These are phyloP conservation scores for Creontiades dilutus DNA, from an alignment of 2,888 invertebrate genomes.

Conservation along the genomic window DNA sequence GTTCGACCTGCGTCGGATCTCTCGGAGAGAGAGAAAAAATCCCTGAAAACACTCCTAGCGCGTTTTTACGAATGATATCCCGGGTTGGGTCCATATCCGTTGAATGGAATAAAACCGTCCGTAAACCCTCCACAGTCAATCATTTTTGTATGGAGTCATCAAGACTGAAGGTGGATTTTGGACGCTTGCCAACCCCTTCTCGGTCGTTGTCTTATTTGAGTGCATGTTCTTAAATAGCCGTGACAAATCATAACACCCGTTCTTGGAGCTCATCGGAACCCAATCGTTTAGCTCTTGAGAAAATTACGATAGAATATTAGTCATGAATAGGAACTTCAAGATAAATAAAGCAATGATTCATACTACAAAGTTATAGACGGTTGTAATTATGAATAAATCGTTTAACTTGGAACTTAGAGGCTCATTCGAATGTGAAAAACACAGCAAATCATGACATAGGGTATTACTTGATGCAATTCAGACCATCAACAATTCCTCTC, in stretches of 20 bases:
- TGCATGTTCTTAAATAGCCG: constrained; percentile 28
- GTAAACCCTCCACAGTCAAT: constrained; percentile 2
- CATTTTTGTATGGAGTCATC: constrained; percentile 32
- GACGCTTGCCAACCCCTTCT: background rate
- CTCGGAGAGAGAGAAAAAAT: background rate
- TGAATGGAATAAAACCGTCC: constrained; percentile 11
- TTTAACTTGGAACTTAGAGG: too few species aligned
- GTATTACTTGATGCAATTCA: too few species aligned
- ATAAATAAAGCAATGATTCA: too few species aligned
- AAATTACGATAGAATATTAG: background rate
- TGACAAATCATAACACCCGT: constrained; percentile 16
- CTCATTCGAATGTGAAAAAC: too few species aligned
- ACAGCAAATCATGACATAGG: too few species aligned
- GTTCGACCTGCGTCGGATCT: background rate
- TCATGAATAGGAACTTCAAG: background rate
- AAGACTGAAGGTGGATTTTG: constrained; percentile 1
- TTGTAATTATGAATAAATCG: too few species aligned
- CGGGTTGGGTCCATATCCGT: background rate
- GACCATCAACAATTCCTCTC: too few species aligned
- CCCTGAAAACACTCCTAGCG: background rate
- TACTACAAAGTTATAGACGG: too few species aligned
- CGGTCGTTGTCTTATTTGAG: background rate
- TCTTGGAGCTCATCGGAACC: background rate
- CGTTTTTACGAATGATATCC: background rate
- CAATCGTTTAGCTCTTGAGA: background rate